Base-by-base conservation (phyloP, 2,888 invertebrate genomes). In the Pyrocoelia pectoralis region DNA sequence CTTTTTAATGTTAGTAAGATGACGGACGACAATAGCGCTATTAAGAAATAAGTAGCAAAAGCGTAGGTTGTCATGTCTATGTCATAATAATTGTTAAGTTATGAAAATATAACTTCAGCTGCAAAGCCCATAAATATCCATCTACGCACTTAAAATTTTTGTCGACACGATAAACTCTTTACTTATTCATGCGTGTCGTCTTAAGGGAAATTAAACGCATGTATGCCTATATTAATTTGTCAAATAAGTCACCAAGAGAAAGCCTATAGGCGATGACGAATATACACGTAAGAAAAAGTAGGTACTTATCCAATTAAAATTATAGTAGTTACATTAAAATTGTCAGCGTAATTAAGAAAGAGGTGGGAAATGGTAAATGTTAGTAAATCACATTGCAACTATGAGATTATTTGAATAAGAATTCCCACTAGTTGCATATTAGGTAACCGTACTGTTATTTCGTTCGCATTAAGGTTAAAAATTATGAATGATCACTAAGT, bases 361-460 rank as follows among this genome's bases (percentile, higher is more conserved):
- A 70, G 61, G 71, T 70, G 69, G 71, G 71, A 70, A 68, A 3
- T 29, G 40, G 56, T 71, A 71, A 70, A 71, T 70, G 69, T 65
- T 67, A 63, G 66, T 65, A 68, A 66, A 56, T 65, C 65, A 67
- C 57, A 61, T 67, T 66, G 56, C 66, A 68, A 68, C 56, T 58
- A 52, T 58, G 54, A 40, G 63, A 54, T 58, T 63, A 58, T 49
- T 19, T 33, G 43, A 41, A 52, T 52, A 56, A 56, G 29, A 52
- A 56, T 58, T 38, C 58, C 43, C 41, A 46, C 50, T 51, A 17
- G 15, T 41, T 43, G 19, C 5, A 19, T 14, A 29, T 58, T 58
- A 28, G 17, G 52, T 28, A 58, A 58, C 13, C 33, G 14, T 13
- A 15, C n/a, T 10, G 8, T 43, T 33, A 33, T 33, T 8, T 33